Evolutionary conservation across 1,140 invertebrate species (phyloP), one percentile per base, ranked within the genome.

Genomic region (Lanistes nyassanus): DNA sequence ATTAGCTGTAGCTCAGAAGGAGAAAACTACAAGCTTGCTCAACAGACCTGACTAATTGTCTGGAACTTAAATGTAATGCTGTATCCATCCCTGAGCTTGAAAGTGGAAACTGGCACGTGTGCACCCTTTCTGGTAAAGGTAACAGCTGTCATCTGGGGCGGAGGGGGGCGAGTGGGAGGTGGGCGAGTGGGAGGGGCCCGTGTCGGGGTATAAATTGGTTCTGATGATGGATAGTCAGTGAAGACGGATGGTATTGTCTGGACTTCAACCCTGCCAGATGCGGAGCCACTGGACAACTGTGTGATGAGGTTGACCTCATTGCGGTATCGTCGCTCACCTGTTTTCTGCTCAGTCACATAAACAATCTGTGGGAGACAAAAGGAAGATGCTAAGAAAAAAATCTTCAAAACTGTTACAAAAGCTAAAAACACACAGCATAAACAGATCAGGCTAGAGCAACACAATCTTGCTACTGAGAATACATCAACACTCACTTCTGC

Each of bases 41-140:
- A 98, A 90, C 97, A 98, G 73, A 96, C 93, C 0, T 93, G 90
- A 19, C 93, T 88, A 75, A 95, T 79, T 21, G 84, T 87, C 68
- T 81, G 78, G 68, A 84, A 84, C 53, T 82, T 78, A 60, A 85
- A 81, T 16, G 71, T 76, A 0, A 86, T 58, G 37, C 39, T 56
- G 31, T 69, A 76, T 6, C 78, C 80, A 23, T 31, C 2, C 19
- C 53, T 65, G 26, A 77, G 26, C 5, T 66, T 60, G 21, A 76
- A 64, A 7, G 69, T n/a, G 7, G 11, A 51, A 5, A 72, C 7
- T 9, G 29, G 16, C 0, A 76, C 7, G 62, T 51, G 65, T 36
- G 69, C 65, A 31, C 68, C 58, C 16, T 65, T 21, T 56, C 73
- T 60, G 13, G 42, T 60, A n/a, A 79, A 26, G 21, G 77, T 79